Conservation (phyloP, 1,140 invertebrate genomes). For the Drosophila mojavensis region DNA sequence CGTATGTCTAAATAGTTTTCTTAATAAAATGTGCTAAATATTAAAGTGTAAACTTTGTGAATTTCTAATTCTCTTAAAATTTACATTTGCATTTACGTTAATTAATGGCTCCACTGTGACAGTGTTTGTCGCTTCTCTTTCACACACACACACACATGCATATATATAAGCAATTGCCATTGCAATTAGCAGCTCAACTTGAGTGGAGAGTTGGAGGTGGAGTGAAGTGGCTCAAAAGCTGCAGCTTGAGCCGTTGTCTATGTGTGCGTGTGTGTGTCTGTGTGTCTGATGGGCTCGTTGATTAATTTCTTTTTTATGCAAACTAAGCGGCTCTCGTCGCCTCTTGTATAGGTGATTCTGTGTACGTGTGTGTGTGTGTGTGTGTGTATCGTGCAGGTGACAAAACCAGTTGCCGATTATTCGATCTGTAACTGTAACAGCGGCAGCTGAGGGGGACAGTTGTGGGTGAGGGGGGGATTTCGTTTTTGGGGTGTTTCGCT, state of each 20-base stretch:
- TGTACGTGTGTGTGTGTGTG: neutral
- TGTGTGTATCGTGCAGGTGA: conserved; percentile 57
- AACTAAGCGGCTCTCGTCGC: conserved; percentile 57
- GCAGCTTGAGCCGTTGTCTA: conserved; percentile 16
- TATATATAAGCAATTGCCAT: conserved; percentile 54
- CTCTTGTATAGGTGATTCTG: neutral
- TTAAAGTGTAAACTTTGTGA: no score
- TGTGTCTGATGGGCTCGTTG: conserved; percentile 51
- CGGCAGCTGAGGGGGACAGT: neutral
- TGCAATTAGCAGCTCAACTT: conserved; percentile 80
- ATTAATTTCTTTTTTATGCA: conserved; percentile 77
- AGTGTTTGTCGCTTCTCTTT: conserved; percentile 13
- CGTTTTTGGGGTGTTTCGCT: conserved; percentile 32
- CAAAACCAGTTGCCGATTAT: conserved; percentile 72
- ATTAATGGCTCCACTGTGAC: conserved; percentile 17
- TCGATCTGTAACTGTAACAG: conserved; percentile 51
- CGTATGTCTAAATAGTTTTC: no score
- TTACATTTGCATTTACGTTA: neutral
- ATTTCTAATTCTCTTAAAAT: neutral
- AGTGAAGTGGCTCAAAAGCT: conserved; percentile 35
- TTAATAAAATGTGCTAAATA: no score
- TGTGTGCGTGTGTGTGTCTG: conserved; percentile 28
- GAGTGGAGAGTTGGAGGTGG: conserved; percentile 45
- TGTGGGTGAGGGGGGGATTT: neutral
- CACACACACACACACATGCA: neutral